Percentiles rank a stretch among this genome's conserved stretches.
phyloP scores from a whole-genome alignment of 2,797 vertebrate genomes.

The Epinephelus malabaricus region DNA sequence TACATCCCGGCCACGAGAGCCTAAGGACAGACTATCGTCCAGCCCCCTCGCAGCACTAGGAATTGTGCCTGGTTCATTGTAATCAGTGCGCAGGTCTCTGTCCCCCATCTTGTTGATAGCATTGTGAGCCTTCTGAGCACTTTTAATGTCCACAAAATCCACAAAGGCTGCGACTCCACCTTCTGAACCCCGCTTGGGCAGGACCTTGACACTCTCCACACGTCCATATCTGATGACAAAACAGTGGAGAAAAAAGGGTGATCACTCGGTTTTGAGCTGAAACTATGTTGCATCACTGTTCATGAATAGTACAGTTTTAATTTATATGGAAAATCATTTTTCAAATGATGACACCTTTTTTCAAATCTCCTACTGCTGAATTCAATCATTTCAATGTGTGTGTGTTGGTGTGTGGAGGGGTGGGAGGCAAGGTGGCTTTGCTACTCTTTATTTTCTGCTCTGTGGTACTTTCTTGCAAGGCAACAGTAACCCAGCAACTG shows the following conservation, averaged over 20 bases:
- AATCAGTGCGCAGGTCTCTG: constrained; percentile 99
- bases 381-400: neutral
- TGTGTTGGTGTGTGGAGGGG: neutral
- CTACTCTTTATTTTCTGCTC: constrained; percentile 49
- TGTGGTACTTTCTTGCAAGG: constrained; percentile 68
- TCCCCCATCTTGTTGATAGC: constrained; percentile 99
- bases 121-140: constrained; percentile 99
- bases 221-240: constrained; percentile 94
- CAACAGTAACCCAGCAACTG: constrained; percentile 90
- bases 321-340: neutral
- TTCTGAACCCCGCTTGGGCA: constrained; percentile 98
- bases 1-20: constrained; percentile 98
- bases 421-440: constrained; percentile 37
- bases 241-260: constrained; percentile 7
- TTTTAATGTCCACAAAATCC: constrained; percentile 99
- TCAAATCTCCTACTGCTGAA: constrained; percentile 3
- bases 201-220: constrained; percentile 99
- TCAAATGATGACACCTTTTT: neutral
- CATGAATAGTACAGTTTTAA: neutral
- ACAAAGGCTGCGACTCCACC: constrained; percentile 99
- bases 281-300: neutral
- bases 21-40: constrained; percentile 96
- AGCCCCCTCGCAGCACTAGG: constrained; percentile 97
- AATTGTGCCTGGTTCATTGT: constrained; percentile 99
- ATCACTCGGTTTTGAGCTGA: constrained; percentile 14